Conservation (phyloP, 2,797 vertebrate genomes). For the Dermochelys coriacea region DNA sequence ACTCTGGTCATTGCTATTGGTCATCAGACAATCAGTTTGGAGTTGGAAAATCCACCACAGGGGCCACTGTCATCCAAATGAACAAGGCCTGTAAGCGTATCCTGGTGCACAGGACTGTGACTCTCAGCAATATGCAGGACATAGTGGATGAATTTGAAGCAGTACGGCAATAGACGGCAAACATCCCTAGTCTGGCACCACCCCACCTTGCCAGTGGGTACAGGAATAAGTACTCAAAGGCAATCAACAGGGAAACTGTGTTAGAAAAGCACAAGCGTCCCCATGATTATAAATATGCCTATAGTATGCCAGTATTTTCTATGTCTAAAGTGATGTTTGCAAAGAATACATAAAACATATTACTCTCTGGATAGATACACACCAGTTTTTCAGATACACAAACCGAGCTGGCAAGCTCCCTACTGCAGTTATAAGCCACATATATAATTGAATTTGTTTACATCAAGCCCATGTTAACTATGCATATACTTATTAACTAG, state of each 20-base stretch:
- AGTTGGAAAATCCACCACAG: too few relatives aligned
- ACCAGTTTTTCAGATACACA: not conserved
- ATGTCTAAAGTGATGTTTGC: not conserved
- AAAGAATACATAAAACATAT: not conserved
- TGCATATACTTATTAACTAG: not conserved
- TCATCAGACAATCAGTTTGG: too few relatives aligned
- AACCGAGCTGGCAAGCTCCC: not conserved
- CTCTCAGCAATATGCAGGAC: not conserved
- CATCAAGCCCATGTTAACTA: not conserved
- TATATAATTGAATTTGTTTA: not conserved
- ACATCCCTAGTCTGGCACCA: too few relatives aligned
- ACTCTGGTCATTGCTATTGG: too few relatives aligned
- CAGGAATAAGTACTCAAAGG: slow-evolving; percentile 19
- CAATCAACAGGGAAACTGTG: slow-evolving; percentile 2
- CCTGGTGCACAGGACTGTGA: not conserved
- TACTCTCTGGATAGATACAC: not conserved
- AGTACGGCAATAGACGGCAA: not conserved
- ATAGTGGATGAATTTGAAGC: not conserved
- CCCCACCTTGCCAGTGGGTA: too few relatives aligned
- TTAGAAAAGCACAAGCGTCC: slow-evolving; percentile 39
- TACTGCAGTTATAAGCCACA: not conserved
- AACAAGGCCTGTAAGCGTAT: not conserved
- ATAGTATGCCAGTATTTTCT: too few relatives aligned
- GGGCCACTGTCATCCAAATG: too few relatives aligned
- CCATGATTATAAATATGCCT: not conserved